phyloP scores from a whole-genome alignment of 2,888 invertebrate genomes.

The Drosophila mettleri region DNA sequence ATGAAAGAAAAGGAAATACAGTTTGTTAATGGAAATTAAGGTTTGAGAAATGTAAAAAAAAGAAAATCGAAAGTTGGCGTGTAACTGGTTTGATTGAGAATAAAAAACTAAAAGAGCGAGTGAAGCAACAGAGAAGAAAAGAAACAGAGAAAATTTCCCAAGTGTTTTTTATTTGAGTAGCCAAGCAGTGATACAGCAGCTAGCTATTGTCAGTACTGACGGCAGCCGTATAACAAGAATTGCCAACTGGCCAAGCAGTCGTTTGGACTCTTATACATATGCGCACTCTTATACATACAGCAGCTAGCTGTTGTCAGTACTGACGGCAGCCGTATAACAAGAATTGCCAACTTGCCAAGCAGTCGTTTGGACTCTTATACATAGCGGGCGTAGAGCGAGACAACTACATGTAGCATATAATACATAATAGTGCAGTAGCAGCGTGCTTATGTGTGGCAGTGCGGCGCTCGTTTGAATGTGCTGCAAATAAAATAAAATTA shows the following conservation, averaged over 20 bases:
- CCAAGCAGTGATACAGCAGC: neutral
- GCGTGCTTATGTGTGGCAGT: neutral
- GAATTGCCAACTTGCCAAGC: neutral
- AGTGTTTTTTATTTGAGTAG: conserved; percentile 33
- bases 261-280: too few relatives aligned
- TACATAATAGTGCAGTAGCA: neutral
- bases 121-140: conserved; percentile 60
- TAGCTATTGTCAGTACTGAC: neutral
- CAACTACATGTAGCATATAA: neutral
- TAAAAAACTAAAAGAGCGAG: conserved; percentile 41
- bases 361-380: too few relatives aligned
- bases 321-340: neutral
- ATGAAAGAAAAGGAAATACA: conserved; percentile 46
- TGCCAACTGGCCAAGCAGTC: neutral
- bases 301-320: conserved; percentile 10
- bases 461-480: neutral
- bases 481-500: neutral
- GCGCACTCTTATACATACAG: too few relatives aligned
- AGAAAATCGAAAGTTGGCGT: conserved; percentile 45
- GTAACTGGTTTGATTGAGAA: conserved; percentile 57
- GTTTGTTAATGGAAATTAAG: conserved; percentile 68
- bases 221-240: neutral
- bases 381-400: conserved; percentile 2
- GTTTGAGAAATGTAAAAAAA: conserved; percentile 55
- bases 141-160: conserved; percentile 42